Conservation (phyloP, 2,113 vertebrate genomes). For the Columbina picui region DNA sequence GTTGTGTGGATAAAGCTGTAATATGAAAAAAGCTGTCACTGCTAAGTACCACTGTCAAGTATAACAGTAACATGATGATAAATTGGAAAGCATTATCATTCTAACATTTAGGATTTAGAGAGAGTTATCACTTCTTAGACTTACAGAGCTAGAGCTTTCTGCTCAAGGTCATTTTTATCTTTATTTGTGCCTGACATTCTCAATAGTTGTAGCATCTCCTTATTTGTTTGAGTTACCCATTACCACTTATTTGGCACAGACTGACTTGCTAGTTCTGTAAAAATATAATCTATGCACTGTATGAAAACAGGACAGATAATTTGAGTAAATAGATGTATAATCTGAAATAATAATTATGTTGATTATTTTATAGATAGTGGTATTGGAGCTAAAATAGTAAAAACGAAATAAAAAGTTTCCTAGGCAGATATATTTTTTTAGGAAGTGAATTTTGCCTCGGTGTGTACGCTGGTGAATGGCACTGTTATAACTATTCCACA, state of each 20-base stretch:
- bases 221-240: neutral
- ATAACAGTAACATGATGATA: neutral
- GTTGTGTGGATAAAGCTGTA: neutral
- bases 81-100: neutral
- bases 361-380: neutral
- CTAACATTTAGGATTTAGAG: neutral
- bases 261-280: neutral
- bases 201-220: neutral
- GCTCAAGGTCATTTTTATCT: neutral
- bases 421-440: neutral
- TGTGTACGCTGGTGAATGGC: neutral
- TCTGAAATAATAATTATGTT: neutral
- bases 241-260: neutral
- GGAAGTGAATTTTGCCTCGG: neutral
- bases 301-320: neutral
- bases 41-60: neutral
- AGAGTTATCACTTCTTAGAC: neutral
- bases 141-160: neutral
- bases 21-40: neutral
- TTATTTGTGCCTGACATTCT: neutral
- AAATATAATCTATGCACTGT: neutral
- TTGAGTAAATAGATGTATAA: neutral
- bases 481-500: fast-evolving
- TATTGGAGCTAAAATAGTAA: neutral
- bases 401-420: neutral